phyloP scores from a whole-genome alignment of 2,113 vertebrate genomes.

The Aspiorhynchus laticeps region DNA sequence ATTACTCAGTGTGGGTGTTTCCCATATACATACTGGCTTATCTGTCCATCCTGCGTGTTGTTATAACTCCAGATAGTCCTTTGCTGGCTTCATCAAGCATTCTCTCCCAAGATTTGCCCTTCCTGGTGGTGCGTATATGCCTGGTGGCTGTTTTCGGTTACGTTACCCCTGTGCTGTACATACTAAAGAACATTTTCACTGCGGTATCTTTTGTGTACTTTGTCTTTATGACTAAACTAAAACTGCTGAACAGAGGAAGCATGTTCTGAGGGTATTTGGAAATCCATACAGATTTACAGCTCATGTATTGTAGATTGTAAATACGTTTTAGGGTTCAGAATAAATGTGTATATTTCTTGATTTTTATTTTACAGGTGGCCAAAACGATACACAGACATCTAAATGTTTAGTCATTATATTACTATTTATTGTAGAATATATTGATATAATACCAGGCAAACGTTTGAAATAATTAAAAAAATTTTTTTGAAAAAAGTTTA shows the following conservation, averaged over 20 bases:
- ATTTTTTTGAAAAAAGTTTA: neutral
- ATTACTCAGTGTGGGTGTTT: constrained; percentile 77
- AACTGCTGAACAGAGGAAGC: constrained; percentile 65
- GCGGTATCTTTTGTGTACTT: constrained; percentile 78
- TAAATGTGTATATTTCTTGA: neutral
- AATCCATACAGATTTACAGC: neutral
- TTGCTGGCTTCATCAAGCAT: constrained; percentile 68
- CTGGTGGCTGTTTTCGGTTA: constrained; percentile 72
- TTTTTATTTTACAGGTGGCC: neutral
- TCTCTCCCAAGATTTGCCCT: constrained; percentile 80
- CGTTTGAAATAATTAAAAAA: neutral
- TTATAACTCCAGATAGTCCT: constrained; percentile 72
- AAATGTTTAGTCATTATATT: neutral
- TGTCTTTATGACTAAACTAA: constrained; percentile 72
- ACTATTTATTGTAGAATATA: constrained; percentile 14
- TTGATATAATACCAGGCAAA: neutral
- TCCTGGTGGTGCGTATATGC: constrained; percentile 74
- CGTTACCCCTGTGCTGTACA: constrained; percentile 77
- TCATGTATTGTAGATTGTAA: neutral
- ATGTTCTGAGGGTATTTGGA: constrained; percentile 69
- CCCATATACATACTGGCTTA: constrained; percentile 77
- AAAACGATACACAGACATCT: neutral
- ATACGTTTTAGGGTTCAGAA: neutral
- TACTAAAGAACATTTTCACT: constrained; percentile 78
- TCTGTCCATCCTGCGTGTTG: constrained; percentile 74